A percentile compares a stretch with the other conserved stretches of the same genome.
phyloP scores from a whole-genome alignment of 2,113 vertebrate species.

The Ctenomys sociabilis region DNA sequence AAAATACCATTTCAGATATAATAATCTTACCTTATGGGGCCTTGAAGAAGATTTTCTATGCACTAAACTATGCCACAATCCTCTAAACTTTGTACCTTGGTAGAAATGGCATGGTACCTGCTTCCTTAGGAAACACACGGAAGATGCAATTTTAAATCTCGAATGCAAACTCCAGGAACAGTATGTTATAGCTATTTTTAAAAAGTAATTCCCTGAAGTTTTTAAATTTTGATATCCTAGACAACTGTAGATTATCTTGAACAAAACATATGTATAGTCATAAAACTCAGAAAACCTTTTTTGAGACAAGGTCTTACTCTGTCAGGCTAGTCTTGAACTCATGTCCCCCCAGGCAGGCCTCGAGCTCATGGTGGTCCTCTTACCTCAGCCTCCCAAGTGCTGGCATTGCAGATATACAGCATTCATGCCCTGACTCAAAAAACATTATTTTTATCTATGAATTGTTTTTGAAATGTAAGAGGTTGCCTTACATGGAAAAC shows the following conservation, averaged over 20 bases:
- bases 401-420: not conserved
- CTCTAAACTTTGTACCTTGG: conserved; percentile 67
- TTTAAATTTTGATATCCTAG: conserved; percentile 30
- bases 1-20: conserved; percentile 27
- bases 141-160: conserved; percentile 53
- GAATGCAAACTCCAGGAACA: conserved; percentile 61
- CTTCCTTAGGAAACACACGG: conserved; percentile 54
- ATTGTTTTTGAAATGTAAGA: conserved; percentile 57
- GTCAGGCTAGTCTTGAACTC: not conserved
- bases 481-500: conserved; percentile 46
- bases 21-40: not conserved
- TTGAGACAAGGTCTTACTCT: not conserved
- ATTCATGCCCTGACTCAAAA: not conserved
- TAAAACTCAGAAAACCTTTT: conserved; percentile 3
- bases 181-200: conserved; percentile 54
- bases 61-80: not conserved
- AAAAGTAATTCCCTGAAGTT: conserved; percentile 13
- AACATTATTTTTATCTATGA: conserved; percentile 8
- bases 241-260: conserved; percentile 15
- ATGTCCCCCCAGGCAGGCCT: not conserved
- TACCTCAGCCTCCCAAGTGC: not conserved
- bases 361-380: not conserved
- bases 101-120: not conserved
- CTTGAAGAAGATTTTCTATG: conserved; percentile 14
- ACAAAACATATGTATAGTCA: not conserved